Evolutionary conservation across 2,888 invertebrate species (phyloP).

Genomic region (Aelia acuminata): DNA sequence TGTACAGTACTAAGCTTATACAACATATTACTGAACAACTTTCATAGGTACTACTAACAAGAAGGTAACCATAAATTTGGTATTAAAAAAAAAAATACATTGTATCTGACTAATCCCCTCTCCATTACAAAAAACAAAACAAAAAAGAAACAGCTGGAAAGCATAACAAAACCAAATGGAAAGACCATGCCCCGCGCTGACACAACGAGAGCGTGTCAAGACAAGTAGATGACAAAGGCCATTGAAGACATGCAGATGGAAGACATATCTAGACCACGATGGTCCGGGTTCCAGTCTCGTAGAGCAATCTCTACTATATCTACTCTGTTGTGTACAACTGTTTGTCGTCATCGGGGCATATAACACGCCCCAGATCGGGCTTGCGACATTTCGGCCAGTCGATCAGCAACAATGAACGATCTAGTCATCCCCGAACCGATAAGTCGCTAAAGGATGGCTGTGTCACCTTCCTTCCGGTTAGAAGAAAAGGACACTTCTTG

Average conservation of each 20-base stretch:
- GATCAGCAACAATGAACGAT: neutral
- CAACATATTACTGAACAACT: too few relatives aligned
- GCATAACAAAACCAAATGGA: conserved; percentile 1
- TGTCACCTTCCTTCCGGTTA: neutral
- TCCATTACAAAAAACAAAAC: neutral
- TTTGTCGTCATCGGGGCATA: conserved; percentile 9
- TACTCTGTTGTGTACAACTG: neutral
- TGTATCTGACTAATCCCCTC: too few relatives aligned
- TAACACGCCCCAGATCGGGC: conserved; percentile 3
- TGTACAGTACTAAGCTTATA: too few relatives aligned
- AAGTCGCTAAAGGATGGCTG: neutral
- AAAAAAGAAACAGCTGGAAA: neutral
- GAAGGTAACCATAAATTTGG: neutral
- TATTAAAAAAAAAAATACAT: neutral
- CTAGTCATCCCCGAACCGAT: neutral
- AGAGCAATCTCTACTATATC: neutral
- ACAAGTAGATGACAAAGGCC: neutral
- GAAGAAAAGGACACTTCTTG: neutral
- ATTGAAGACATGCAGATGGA: conserved; percentile 20
- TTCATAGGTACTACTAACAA: too few relatives aligned
- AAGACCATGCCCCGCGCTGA: neutral
- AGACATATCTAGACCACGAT: neutral
- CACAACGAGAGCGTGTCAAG: neutral
- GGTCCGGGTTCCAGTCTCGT: neutral
- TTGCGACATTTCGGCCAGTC: neutral